These are phyloP conservation scores for Myoxocephalus aenaeus DNA, from an alignment of 2,797 vertebrate species.

Conservation along the genomic window DNA sequence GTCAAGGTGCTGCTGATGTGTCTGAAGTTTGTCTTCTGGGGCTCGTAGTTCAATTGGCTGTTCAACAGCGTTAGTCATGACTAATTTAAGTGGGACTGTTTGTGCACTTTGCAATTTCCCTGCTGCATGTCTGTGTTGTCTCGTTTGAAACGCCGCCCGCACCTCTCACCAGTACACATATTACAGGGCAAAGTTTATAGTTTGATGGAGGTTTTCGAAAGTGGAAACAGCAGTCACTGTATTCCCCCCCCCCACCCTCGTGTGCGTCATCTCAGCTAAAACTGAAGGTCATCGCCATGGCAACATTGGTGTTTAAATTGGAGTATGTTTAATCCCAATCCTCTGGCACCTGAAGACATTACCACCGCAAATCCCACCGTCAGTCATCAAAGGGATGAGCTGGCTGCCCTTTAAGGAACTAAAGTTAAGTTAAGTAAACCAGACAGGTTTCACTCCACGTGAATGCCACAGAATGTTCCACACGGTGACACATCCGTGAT, in stretches of 20 bases:
- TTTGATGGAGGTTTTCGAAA: constrained; percentile 68
- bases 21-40: constrained; percentile 58
- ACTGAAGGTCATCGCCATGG: constrained; percentile 84
- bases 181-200: constrained; percentile 50
- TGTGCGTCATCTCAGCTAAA: constrained; percentile 58
- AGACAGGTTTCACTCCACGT: constrained; percentile 52
- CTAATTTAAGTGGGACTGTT: constrained; percentile 31
- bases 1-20: constrained; percentile 46
- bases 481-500: constrained; percentile 33
- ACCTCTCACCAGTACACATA: constrained; percentile 26
- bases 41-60: constrained; percentile 57
- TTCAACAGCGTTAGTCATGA: constrained; percentile 58
- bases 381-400: constrained; percentile 77
- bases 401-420: constrained; percentile 76
- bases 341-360: constrained; percentile 82
- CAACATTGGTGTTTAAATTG: constrained; percentile 80
- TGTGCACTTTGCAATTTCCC: not conserved
- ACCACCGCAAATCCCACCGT: constrained; percentile 79
- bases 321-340: constrained; percentile 82
- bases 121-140: not conserved
- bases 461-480: constrained; percentile 53
- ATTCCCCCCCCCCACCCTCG: constrained; percentile 23
- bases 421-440: constrained; percentile 27
- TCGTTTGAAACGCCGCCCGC: constrained; percentile 51
- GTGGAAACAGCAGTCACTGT: constrained; percentile 54